These are phyloP conservation scores for Nemotelus nigrinus DNA, from an alignment of 2,888 invertebrate species.

Conservation along the genomic window DNA sequence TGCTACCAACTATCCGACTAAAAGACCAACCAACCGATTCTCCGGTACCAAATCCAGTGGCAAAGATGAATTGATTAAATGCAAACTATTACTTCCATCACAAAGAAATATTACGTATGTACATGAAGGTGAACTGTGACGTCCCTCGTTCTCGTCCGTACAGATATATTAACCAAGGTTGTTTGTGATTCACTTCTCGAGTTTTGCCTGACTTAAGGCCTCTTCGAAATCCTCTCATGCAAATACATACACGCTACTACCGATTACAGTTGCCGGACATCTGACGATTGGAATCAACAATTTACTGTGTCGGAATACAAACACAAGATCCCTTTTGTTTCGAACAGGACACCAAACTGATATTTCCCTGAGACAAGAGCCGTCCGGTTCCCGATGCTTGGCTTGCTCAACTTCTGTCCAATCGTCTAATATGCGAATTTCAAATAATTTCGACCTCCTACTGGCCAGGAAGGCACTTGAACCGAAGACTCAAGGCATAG, in stretches of 20 bases:
- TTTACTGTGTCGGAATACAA: constrained; percentile 28
- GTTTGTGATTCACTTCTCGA: not conserved
- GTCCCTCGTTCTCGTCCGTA: constrained; percentile 24
- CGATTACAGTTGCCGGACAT: not conserved
- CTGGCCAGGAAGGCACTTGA: constrained; percentile 13
- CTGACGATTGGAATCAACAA: constrained; percentile 30
- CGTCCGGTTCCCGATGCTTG: constrained; percentile 3
- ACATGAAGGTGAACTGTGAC: constrained; percentile 23
- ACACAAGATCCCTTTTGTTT: constrained; percentile 33
- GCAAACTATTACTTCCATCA: constrained; percentile 50
- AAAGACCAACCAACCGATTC: not conserved
- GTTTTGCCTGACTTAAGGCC: not conserved
- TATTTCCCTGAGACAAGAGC: constrained; percentile 28
- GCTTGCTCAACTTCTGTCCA: constrained; percentile 38
- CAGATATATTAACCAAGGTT: constrained; percentile 16
- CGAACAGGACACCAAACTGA: constrained; percentile 36
- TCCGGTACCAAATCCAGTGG: not conserved
- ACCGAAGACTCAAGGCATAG: not conserved
- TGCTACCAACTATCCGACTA: not conserved
- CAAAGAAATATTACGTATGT: constrained; percentile 51
- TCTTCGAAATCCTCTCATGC: too few species aligned
- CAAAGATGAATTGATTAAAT: constrained; percentile 51
- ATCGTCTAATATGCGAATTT: constrained; percentile 49
- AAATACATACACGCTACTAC: too few species aligned
- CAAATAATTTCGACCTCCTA: constrained; percentile 48